Evolutionary conservation across 2,888 invertebrate genomes (phyloP).

Genomic region (Cheilosia pagana): DNA sequence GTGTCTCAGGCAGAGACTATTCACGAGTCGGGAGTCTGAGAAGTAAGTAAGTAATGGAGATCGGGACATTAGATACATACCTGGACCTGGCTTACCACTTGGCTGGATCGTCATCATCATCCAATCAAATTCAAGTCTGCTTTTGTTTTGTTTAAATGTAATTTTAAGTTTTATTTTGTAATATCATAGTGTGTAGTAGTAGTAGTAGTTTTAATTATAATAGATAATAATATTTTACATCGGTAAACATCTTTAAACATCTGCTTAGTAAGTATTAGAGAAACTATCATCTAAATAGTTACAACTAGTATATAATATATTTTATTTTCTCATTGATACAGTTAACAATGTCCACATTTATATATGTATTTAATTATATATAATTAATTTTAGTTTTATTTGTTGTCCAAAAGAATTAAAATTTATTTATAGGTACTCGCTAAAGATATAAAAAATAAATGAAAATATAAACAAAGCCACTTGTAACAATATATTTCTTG

Average conservation of each 20-base stretch:
- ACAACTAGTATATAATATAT: constrained; percentile 27
- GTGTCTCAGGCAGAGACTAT: no score
- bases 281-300: constrained; percentile 60
- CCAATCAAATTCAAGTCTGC: constrained; percentile 1
- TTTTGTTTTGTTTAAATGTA: constrained; percentile 50
- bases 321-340: constrained; percentile 51
- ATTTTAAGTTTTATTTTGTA: constrained; percentile 51
- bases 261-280: constrained; percentile 64
- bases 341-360: constrained; percentile 43
- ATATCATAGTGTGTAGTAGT: constrained; percentile 67
- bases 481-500: constrained; percentile 39
- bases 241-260: constrained; percentile 50
- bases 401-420: constrained; percentile 18
- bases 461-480: constrained; percentile 59
- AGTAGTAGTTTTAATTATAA: constrained; percentile 60
- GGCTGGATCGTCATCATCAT: no score
- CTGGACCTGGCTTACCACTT: no score
- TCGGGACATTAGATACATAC: no score
- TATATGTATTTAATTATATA: constrained; percentile 40
- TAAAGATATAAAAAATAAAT: constrained; percentile 53
- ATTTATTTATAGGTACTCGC: not conserved
- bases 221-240: constrained; percentile 70
- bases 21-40: no score
- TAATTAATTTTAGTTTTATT: constrained; percentile 54
- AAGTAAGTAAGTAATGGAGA: no score